Evolutionary conservation across 2,113 vertebrate genomes (phyloP).

Genomic region (Phrynosoma blainvillii): DNA sequence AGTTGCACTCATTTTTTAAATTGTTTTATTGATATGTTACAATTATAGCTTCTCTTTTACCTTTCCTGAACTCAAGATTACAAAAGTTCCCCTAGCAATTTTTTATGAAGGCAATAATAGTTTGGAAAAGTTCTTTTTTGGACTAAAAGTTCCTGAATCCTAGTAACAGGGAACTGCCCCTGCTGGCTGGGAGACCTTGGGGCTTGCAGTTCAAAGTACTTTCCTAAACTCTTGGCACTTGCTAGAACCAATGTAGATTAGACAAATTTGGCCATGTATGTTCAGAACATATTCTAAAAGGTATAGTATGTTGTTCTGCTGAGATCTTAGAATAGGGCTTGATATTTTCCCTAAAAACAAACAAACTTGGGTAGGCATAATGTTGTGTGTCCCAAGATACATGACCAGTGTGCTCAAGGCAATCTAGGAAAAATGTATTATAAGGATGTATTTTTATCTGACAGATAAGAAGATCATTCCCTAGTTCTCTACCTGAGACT

Average conservation of each 20-base stretch:
- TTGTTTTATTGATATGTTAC: too few species aligned
- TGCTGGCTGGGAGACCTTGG: too few species aligned
- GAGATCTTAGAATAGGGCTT: not conserved
- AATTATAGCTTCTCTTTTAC: too few species aligned
- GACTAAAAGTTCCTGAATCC: too few species aligned
- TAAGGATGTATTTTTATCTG: slow-evolving; percentile 53
- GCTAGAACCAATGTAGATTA: not conserved
- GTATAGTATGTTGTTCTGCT: not conserved
- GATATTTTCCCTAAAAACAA: not conserved
- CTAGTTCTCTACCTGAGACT: slow-evolving; percentile 50
- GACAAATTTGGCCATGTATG: not conserved
- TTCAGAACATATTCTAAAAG: not conserved
- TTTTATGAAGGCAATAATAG: too few species aligned
- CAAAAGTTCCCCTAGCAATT: not conserved
- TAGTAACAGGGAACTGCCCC: too few species aligned
- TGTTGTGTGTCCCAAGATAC: not conserved
- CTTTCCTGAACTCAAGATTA: not conserved
- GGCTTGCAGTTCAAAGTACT: too few species aligned
- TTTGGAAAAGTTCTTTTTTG: too few species aligned
- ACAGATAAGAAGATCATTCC: slow-evolving; percentile 48
- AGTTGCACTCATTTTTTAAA: too few species aligned
- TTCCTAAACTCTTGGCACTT: not conserved
- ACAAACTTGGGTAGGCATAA: not conserved
- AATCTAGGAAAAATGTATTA: not conserved
- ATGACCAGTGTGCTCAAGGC: slow-evolving; percentile 35